Evolutionary conservation across 1,140 invertebrate genomes (phyloP), one percentile per base, ranked within the genome.

Genomic region (Zaprionus inermis): DNA sequence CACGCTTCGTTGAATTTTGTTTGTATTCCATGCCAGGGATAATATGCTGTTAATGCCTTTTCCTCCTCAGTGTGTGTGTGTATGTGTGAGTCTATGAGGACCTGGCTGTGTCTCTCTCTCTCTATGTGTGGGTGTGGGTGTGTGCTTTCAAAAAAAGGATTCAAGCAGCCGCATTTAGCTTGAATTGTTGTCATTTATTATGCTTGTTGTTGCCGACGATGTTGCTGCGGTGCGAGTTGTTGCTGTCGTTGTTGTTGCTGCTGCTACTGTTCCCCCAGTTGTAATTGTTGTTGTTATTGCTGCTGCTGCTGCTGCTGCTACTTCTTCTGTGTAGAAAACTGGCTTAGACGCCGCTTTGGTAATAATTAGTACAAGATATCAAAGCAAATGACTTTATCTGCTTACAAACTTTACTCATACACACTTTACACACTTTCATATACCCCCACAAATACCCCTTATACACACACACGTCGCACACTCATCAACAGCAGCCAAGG

Each of bases 341-440:
- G 77, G 83, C 84, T 88, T 88, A 88, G 80, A 66, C 65, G 75
- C 49, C 52, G 73, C 79, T 89, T 83, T 89, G 79, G 84, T 64
- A 89, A 88, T 88, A 88, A 88, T 88, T 88, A 88, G 84, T 79
- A 75, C 78, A 78, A 89, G 83, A 88, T 88, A 88, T 88, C 84
- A 88, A 89, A 89, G 83, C 84, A 88, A 88, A 89, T 88, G 83
- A 88, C 83, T 88, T 88, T 88, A 88, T 88, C 83, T 88, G 73
- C 83, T 88, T 80, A 82, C 82, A 88, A 77, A 69, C 72, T 75
- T 64, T 70, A 71, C 66, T 69, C 72, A 74, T 74, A 74, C 66
- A 70, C 59, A 63, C 52, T 56, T 54, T 55, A 64, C 41, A 77
- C 58, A 58, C 54, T 36, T 34, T 44, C 36, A 56, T 56, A 69